Percentiles rank a stretch among this genome's conserved stretches.
Conservation (phyloP, 1,140 invertebrate species). For the Frieseomelitta varia region DNA sequence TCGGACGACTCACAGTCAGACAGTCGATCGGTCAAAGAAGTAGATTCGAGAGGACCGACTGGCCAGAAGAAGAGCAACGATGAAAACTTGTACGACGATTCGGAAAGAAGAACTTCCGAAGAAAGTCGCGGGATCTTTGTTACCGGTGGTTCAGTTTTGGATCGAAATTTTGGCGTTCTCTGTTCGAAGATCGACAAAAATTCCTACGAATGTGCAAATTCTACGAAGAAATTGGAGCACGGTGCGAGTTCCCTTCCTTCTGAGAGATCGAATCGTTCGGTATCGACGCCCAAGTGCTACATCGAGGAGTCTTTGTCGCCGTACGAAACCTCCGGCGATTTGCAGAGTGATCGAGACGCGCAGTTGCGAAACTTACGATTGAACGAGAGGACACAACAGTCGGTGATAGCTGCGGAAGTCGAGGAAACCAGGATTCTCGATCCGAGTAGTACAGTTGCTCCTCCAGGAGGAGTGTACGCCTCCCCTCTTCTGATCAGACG, state of each 20-base stretch:
- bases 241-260: background rate
- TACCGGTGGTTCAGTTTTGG: too few species aligned
- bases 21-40: background rate
- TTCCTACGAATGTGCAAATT: background rate
- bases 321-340: background rate
- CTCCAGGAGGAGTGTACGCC: background rate
- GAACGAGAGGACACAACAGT: background rate
- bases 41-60: background rate
- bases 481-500: constrained; percentile 6
- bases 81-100: too few species aligned
- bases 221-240: background rate
- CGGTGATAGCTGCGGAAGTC: background rate
- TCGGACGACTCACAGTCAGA: background rate
- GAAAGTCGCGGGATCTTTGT: background rate
- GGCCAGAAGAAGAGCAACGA: background rate
- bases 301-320: background rate
- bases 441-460: background rate
- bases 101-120: background rate
- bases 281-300: background rate
- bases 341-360: background rate
- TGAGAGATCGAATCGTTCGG: background rate
- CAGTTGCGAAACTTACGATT: background rate
- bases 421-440: background rate
- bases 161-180: background rate
- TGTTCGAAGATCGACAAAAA: background rate